Conservation (phyloP, 1,140 invertebrate species). For the Scaptomyza hsui region DNA sequence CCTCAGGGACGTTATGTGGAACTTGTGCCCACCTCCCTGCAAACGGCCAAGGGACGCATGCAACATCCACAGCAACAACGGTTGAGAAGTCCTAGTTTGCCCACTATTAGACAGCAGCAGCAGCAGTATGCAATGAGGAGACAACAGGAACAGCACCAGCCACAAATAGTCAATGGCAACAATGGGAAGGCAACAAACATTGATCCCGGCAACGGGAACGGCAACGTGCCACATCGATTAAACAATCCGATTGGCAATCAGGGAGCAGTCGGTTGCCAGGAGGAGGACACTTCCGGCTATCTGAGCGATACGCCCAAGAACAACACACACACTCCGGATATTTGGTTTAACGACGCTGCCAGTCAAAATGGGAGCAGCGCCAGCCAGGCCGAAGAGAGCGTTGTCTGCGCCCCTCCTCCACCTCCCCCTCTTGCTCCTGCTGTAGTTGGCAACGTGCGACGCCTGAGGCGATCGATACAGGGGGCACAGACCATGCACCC, state of each 20-base stretch:
- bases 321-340: constrained; percentile 78
- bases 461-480: constrained; percentile 71
- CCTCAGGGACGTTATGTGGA: constrained; percentile 56
- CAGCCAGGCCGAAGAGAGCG: constrained; percentile 53
- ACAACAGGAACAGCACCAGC: constrained; percentile 39
- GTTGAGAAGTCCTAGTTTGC: constrained; percentile 80
- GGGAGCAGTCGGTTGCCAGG: constrained; percentile 82
- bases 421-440: no score
- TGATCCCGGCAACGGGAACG: constrained; percentile 62
- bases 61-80: constrained; percentile 61
- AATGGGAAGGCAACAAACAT: constrained; percentile 49
- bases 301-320: constrained; percentile 87
- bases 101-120: constrained; percentile 72
- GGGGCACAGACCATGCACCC: constrained; percentile 31
- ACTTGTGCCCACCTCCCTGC: constrained; percentile 61
- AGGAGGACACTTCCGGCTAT: constrained; percentile 88
- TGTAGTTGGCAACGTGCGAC: constrained; percentile 41
- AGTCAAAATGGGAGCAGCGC: constrained; percentile 75
- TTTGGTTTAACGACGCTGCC: constrained; percentile 80
- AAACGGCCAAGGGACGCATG: constrained; percentile 79
- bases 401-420: constrained; percentile 13
- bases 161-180: constrained; percentile 39
- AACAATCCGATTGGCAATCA: constrained; percentile 48
- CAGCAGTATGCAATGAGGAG: constrained; percentile 40
- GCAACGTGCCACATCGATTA: constrained; percentile 57